Conservation (phyloP, 2,888 invertebrate genomes). For the Eupelmus urozonus region DNA sequence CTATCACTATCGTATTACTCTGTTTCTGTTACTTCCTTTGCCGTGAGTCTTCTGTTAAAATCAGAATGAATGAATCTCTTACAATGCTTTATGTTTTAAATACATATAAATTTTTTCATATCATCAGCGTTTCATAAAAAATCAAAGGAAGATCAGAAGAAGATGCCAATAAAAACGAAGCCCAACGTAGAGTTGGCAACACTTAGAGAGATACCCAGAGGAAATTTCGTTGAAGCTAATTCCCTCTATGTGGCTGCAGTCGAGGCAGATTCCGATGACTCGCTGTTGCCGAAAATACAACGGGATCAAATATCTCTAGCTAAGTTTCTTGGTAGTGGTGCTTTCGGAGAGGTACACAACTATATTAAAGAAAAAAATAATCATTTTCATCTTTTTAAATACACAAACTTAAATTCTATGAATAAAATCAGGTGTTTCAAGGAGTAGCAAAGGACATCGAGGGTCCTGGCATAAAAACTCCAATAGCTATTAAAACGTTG, state of each 20-base stretch:
- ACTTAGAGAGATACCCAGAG: conserved; percentile 88
- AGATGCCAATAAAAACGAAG: conserved; percentile 80
- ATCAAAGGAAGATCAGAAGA: conserved; percentile 84
- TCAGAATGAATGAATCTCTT: neutral
- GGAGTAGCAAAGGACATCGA: conserved; percentile 88
- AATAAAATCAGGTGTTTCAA: conserved; percentile 83
- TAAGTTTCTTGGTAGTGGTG: conserved; percentile 95
- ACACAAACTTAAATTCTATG: neutral
- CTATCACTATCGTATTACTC: conserved; percentile 73
- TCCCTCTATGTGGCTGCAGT: conserved; percentile 85
- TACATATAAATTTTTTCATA: conserved; percentile 4
- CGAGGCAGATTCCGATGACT: conserved; percentile 87
- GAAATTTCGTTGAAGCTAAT: conserved; percentile 89
- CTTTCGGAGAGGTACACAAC: conserved; percentile 94
- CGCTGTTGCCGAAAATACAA: conserved; percentile 90
- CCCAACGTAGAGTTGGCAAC: conserved; percentile 92
- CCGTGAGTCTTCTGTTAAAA: conserved; percentile 75
- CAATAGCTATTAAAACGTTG: conserved; percentile 96
- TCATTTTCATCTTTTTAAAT: too few species aligned
- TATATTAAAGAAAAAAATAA: neutral
- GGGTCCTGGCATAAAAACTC: conserved; percentile 79
- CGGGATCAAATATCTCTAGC: conserved; percentile 91
- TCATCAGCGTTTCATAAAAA: conserved; percentile 81
- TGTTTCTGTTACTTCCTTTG: conserved; percentile 78
- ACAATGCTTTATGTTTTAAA: neutral